Evolutionary conservation across 2,797 vertebrate species (phyloP), one percentile per base, ranked within the genome.

Genomic region (Neosilurus hyrtlii): DNA sequence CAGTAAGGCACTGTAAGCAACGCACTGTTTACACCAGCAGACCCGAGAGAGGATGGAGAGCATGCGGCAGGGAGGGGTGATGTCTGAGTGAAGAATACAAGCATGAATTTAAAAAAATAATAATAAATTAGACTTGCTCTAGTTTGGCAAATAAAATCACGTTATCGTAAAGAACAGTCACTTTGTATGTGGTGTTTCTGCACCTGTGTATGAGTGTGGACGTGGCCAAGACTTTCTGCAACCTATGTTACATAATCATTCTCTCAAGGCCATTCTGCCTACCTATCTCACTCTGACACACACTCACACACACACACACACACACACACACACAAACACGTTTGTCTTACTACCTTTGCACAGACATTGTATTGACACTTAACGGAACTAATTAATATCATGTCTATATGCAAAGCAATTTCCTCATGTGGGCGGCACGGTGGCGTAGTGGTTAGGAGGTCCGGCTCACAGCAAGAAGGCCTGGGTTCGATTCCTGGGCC

Each of bases 171-270:
- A 87, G 71, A 86, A 87, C 87, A 89, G 80, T 75, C 80, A 16
- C 65, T 80, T 83, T 86, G 75, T 26, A 89, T 91, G 91, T 89
- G 92, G 91, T 78, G 82, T 70, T 83, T 81, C 86, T 82, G 84
- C 90, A 90, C 89, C 90, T 88, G 91, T 89, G 91, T 91, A 89
- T 89, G 85, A 94, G 92, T 91, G 81, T 83, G 86, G 87, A 78
- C 22, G 12, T 24, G 9, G 37, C 89, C 90, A 89, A 90, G 84
- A 86, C 76, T 83, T 73, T 83, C 51, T 70, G 73, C 62, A 30
- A 75, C 71, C 78, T 71, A n/a, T 12, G 59, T 86, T 84, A 66
- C 83, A 85, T 84, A 88, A 86, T 66, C 77, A 37, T 43, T 68
- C 63, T 52, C 16, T 11, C 22, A 81, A 70, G 12, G 24, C 78